Base-by-base conservation (phyloP, 2,888 invertebrate species). In the Eupithecia pulchellata region DNA sequence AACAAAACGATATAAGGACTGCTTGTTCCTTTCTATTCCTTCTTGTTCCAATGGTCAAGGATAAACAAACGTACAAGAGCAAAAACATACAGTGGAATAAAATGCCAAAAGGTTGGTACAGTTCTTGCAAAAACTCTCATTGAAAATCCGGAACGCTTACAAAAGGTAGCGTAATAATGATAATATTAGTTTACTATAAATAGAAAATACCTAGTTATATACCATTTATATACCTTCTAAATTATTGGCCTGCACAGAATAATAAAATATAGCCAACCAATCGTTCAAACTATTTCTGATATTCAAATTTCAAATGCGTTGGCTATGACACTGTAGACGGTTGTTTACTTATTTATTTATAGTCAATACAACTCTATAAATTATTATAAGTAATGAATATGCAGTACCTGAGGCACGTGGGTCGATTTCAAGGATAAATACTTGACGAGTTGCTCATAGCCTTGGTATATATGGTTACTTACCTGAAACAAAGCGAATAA, bases 401-500 rank as follows among this genome's bases (percentile, higher is more conserved):
- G 82, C 69, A 68, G 57, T 74, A 85, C 80, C 73, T 76, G 79
- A 75, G 66, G 68, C 84, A 86, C 85, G 84, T 86, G 85, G 84
- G 82, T 78, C 73, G 77, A 20, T 36, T 61, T 66, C 69, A 69
- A 69, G 66, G 61, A 61, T 61, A 79, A 76, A 78, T 75, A 77
- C 71, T 76, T 75, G 77, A 78, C 76, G 77, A 70, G 72, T 75
- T 74, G 76, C 73, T 73, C 67, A 67, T 65, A 72, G 77, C 77
- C 76, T 79, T 80, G 75, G 66, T 71, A 4, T 20, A 52, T 25
- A 11, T 13, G 25, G 4, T 20, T 76, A 86, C 91, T 90, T 91
- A 92, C 92, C 91, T 91, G 84, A 82, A 91, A 91, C 89, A 91
- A 91, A 89, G 80, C 76, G 86, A 79, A 86, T 39, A 57, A 17